phyloP scores from a whole-genome alignment of 1,140 invertebrate species.

The Tetramorium alpestre region DNA sequence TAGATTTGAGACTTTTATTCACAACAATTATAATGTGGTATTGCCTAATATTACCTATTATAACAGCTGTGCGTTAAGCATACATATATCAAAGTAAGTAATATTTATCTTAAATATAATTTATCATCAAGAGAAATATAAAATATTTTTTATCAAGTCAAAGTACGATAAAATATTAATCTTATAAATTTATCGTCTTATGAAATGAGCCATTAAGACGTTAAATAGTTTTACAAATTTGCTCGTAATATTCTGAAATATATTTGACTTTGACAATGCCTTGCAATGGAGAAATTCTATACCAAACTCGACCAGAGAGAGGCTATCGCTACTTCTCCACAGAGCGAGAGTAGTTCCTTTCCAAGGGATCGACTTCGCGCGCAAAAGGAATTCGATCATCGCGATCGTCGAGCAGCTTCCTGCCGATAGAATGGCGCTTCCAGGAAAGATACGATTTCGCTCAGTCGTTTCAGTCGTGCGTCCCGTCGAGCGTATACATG shows the following conservation, averaged over 20 bases:
- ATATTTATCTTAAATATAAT: constrained; percentile 13
- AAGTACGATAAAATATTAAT: not conserved
- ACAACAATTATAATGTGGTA: not conserved
- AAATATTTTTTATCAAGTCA: not conserved
- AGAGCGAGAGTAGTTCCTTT: not conserved
- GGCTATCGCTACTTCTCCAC: not conserved
- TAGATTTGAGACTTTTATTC: not conserved
- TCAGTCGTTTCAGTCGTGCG: constrained; percentile 61
- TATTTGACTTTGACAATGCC: not conserved
- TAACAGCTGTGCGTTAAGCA: not conserved
- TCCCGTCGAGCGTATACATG: constrained; percentile 15
- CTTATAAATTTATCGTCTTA: not conserved
- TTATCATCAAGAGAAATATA: not conserved
- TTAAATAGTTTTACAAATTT: not conserved
- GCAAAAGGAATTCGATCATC: constrained; percentile 65
- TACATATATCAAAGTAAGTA: not conserved
- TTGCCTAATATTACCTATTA: not conserved
- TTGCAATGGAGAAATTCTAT: not conserved
- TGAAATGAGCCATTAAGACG: not conserved
- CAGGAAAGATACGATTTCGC: constrained; percentile 68
- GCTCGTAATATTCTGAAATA: not conserved
- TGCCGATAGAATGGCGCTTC: constrained; percentile 68
- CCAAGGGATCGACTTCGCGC: constrained; percentile 30
- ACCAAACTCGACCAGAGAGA: constrained; percentile 2
- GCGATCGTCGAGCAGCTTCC: constrained; percentile 51